These are phyloP conservation scores for Leucopsar rothschildi DNA, from an alignment of 2,113 vertebrate genomes.

Conservation along the genomic window DNA sequence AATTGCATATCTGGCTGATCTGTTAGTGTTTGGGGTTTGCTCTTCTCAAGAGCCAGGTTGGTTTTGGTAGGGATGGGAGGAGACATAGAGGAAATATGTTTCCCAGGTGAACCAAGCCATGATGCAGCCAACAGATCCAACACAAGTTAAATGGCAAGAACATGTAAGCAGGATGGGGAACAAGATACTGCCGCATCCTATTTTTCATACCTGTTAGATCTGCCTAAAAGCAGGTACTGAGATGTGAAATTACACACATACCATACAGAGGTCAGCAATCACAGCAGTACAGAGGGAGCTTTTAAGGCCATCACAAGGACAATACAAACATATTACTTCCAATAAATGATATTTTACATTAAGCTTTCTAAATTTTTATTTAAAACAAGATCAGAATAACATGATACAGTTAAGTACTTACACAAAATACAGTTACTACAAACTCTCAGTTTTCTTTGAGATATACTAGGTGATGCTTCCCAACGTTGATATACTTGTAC, in stretches of 20 bases:
- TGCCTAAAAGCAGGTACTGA: not conserved
- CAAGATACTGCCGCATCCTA: not conserved
- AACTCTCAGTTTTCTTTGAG: not conserved
- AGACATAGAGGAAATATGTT: not conserved
- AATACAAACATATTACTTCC: not conserved
- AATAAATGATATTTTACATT: not conserved
- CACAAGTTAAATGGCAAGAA: not conserved
- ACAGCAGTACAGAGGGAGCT: not conserved
- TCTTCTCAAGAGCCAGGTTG: not conserved
- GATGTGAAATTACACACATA: not conserved
- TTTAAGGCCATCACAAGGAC: not conserved
- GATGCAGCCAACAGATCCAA: not conserved
- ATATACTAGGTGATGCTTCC: not conserved
- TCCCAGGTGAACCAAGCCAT: not conserved
- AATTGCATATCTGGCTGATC: not conserved
- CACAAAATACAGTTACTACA: accelerated
- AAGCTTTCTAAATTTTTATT: not conserved
- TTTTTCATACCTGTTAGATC: not conserved
- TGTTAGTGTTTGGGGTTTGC: not conserved
- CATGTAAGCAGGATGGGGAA: not conserved
- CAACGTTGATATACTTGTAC: not conserved
- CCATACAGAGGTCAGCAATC: not conserved
- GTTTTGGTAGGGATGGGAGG: not conserved
- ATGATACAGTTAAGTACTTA: not conserved
- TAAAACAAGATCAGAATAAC: not conserved